Conservation (phyloP, 2,113 vertebrate species). For the Spilogale gracilis region DNA sequence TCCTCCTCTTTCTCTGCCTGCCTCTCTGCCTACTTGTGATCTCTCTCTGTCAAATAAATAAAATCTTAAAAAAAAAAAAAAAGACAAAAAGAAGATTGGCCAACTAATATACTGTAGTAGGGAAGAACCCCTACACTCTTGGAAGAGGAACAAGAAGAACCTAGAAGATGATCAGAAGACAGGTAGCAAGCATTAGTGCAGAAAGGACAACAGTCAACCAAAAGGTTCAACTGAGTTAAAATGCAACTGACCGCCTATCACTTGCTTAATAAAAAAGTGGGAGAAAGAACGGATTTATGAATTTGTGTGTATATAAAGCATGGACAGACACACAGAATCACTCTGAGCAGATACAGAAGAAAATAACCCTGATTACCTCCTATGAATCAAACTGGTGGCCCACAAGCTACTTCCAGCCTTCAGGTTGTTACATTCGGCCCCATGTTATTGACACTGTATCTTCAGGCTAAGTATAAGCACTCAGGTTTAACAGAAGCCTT, state of each 20-base stretch:
- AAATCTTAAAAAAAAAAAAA: no score
- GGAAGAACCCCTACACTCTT: neutral
- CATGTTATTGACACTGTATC: neutral
- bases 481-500: neutral
- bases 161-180: neutral
- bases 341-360: neutral
- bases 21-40: no score
- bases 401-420: neutral
- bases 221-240: slow-evolving; percentile 7
- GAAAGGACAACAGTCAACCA: neutral
- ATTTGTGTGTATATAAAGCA: neutral
- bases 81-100: neutral
- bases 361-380: neutral
- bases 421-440: neutral
- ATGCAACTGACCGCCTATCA: neutral
- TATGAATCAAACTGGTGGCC: neutral
- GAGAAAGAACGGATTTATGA: neutral
- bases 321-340: neutral
- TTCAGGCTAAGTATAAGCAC: neutral
- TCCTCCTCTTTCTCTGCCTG: no score
- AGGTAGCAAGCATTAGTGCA: neutral
- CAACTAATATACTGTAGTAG: neutral
- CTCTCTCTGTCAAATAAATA: no score
- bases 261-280: slow-evolving; percentile 14
- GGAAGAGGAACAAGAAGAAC: slow-evolving; percentile 1